phyloP scores from a whole-genome alignment of 92 coral and sea anemone genomes.

The Palythoa heliodiscus region DNA sequence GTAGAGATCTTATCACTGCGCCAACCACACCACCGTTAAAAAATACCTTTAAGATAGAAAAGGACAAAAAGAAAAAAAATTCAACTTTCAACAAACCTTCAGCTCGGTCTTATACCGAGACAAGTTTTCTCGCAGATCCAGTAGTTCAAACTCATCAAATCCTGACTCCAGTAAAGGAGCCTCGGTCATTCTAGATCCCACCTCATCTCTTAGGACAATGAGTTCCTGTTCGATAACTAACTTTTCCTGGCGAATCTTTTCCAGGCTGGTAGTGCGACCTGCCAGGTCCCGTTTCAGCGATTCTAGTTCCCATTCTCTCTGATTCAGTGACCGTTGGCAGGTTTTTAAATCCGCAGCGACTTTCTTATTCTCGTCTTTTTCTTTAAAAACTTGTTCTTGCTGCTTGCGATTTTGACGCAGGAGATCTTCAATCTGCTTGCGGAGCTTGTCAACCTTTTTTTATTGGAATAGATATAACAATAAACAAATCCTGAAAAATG shows the following conservation, averaged over 20 bases:
- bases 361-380: slow-evolving; percentile 79
- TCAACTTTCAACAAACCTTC: slow-evolving; percentile 16
- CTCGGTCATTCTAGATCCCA: slow-evolving; percentile 72
- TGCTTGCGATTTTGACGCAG: slow-evolving; percentile 83
- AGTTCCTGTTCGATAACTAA: slow-evolving; percentile 85
- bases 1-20: no score
- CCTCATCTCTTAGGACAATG: slow-evolving; percentile 76
- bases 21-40: no score
- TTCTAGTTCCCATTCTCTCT: slow-evolving; percentile 91
- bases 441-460: slow-evolving; percentile 57
- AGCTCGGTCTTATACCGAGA: slow-evolving; percentile 72
- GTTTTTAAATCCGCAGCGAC: slow-evolving; percentile 75
- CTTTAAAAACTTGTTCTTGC: slow-evolving; percentile 83
- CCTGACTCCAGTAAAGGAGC: slow-evolving; percentile 83
- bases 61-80: neutral
- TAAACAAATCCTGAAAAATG: neutral
- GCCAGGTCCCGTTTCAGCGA: slow-evolving; percentile 85
- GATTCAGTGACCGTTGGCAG: slow-evolving; percentile 81
- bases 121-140: slow-evolving; percentile 66
- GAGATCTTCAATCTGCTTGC: slow-evolving; percentile 67
- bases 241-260: slow-evolving; percentile 80
- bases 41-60: neutral
- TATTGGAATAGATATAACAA: neutral
- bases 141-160: slow-evolving; percentile 77
- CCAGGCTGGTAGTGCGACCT: slow-evolving; percentile 63